Base-by-base conservation (phyloP, 2,113 vertebrate species). In the Ophiodon elongatus region DNA sequence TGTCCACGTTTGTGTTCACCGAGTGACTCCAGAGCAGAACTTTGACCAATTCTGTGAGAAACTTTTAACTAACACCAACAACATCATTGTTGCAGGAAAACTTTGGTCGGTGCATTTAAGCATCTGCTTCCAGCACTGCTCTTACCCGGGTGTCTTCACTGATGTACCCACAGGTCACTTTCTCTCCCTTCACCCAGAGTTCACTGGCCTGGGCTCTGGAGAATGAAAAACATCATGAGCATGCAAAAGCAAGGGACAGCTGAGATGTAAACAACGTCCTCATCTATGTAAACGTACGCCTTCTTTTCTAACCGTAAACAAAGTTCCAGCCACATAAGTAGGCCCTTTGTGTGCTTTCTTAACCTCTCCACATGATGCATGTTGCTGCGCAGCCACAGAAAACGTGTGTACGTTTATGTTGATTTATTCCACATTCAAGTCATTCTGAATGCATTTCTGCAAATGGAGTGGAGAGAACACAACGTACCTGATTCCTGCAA, bases 141-240 rank as follows among this genome's bases (percentile, higher is more conserved):
- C 85, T 96, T 90, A 99, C 98, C 96, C 98, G 94, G 0, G 97
- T 97, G 72, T 99, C 97, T 91, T 99, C 98, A 82, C 98, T 98
- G 94, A 99, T 99, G 91, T 98, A 99, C 23, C 98, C 98, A 93
- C 98, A 99, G 31, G 98, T 99, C 84, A 99, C 98, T 87, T 99
- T 99, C 91, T 99, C 98, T 76, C 98, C 98, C 91, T 98, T 99
- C 9, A 99, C 97, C 98, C 98, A 99, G 13, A 99, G 95, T 60
- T 99, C 98, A 89, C 98, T 98, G 71, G 97, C 97, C 91, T 99
- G 98, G 0, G 98, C 98, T 93, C 98, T 99, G 80, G 45, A 47
- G 3, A 80, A 43, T 1, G 3, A 57, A 57, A 80, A 31, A 57
- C n/a, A 81, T 33, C 1, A 17, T 21, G 0, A 82, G 31, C 17